Percentiles rank a stretch among this genome's conserved stretches.
These are phyloP conservation scores for Coccyzus lansbergi DNA, from an alignment of 2,797 vertebrate genomes.

Conservation along the genomic window DNA sequence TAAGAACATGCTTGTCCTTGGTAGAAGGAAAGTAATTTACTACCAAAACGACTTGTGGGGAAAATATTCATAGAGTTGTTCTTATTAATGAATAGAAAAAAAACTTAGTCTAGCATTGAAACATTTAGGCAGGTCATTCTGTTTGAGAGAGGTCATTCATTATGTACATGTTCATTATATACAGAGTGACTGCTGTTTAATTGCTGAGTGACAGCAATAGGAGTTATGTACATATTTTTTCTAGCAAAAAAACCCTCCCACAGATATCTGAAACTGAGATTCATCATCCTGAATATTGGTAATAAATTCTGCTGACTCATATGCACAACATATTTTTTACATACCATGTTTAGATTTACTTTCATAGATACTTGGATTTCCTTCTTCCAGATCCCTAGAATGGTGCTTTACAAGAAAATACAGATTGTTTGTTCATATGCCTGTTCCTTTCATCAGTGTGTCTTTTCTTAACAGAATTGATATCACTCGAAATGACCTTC, in stretches of 20 bases:
- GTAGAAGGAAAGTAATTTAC: not conserved
- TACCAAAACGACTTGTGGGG: not conserved
- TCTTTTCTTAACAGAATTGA: conserved; percentile 84
- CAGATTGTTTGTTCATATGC: not conserved
- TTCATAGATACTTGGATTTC: not conserved
- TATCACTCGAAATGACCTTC: conserved; percentile 91
- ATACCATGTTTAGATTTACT: not conserved
- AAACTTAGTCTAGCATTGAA: not conserved
- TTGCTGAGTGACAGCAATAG: not conserved
- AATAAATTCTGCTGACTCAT: not conserved
- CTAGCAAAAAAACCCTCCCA: not conserved
- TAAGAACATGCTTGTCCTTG: not conserved
- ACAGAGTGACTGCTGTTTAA: not conserved
- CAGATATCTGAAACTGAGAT: not conserved
- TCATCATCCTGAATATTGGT: not conserved
- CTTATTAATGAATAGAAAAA: not conserved
- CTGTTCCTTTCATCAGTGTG: not conserved
- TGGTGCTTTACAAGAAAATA: not conserved
- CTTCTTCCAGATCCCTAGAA: not conserved
- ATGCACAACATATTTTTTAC: not conserved
- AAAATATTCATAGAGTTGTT: not conserved
- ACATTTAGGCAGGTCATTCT: not conserved
- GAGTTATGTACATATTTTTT: not conserved
- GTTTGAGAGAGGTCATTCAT: too few species aligned
- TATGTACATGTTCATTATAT: too few species aligned